Percentiles rank a stretch among this genome's conserved stretches.
These are phyloP conservation scores for Knipowitschia caucasica DNA, from an alignment of 2,797 vertebrate species.

Conservation along the genomic window DNA sequence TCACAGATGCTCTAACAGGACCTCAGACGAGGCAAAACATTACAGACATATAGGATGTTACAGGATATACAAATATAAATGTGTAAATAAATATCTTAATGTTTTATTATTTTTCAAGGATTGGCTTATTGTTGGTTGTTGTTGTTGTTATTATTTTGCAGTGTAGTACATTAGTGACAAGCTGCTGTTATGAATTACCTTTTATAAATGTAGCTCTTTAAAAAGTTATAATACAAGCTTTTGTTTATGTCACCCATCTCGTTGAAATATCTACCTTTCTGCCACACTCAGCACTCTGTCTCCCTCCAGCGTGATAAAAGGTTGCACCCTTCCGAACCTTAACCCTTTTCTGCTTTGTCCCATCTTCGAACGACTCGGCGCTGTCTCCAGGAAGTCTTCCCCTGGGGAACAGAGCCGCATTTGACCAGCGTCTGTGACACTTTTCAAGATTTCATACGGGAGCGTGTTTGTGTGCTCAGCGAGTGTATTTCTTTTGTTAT, in stretches of 20 bases:
- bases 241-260: slow-evolving; percentile 81
- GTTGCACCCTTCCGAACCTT: slow-evolving; percentile 64
- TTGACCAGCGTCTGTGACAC: slow-evolving; percentile 74
- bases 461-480: slow-evolving; percentile 64
- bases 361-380: slow-evolving; percentile 43
- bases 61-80: too few relatives aligned
- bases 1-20: too few relatives aligned
- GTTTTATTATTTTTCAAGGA: too few relatives aligned
- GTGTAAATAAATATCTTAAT: too few relatives aligned
- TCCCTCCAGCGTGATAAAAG: slow-evolving; percentile 77
- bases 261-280: slow-evolving; percentile 78
- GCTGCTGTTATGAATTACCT: slow-evolving; percentile 72
- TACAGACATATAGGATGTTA: too few relatives aligned
- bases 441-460: slow-evolving; percentile 69
- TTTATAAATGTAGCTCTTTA: slow-evolving; percentile 73
- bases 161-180: slow-evolving; percentile 53
- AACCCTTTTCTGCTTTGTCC: slow-evolving; percentile 66
- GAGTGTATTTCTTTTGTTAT: slow-evolving; percentile 59
- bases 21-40: too few relatives aligned
- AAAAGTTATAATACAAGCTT: slow-evolving; percentile 77
- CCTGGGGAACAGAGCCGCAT: slow-evolving; percentile 63
- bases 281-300: slow-evolving; percentile 66
- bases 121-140: too few relatives aligned
- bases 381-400: slow-evolving; percentile 64
- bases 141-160: too few relatives aligned